Evolutionary conservation across 2,113 vertebrate genomes (phyloP).

Genomic region (Willisornis vidua): DNA sequence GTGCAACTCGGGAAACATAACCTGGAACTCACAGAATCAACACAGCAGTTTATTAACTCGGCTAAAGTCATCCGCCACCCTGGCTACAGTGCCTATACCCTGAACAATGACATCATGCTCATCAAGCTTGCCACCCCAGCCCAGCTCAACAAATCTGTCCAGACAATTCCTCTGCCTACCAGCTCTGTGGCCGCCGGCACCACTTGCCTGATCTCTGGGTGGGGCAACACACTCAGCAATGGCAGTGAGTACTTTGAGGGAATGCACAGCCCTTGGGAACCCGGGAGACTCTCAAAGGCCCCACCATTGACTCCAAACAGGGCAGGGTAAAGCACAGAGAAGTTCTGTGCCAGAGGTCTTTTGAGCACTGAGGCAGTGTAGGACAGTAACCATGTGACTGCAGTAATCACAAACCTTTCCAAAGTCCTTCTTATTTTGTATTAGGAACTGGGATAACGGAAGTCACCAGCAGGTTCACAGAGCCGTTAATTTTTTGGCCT

Average conservation of each 20-base stretch:
- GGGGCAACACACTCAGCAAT: conserved; percentile 82
- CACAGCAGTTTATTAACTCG: not conserved
- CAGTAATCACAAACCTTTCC: no score
- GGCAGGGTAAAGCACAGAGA: no score
- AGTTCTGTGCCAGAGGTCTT: no score
- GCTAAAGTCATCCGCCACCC: conserved; percentile 22
- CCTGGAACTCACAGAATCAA: not conserved
- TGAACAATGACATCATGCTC: conserved; percentile 56
- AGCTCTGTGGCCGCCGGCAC: conserved; percentile 46
- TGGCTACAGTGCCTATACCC: not conserved
- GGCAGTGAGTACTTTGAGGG: conserved; percentile 40
- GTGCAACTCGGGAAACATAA: conserved; percentile 9
- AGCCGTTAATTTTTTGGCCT: not conserved
- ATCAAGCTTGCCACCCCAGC: conserved; percentile 36
- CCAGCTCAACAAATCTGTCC: not conserved
- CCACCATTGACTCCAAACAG: no score
- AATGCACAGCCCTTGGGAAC: not conserved
- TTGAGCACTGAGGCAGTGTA: no score
- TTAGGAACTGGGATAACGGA: not conserved
- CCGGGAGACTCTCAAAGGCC: no score
- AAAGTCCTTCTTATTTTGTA: not conserved
- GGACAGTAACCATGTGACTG: no score
- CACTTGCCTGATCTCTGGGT: conserved; percentile 81
- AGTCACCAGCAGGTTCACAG: not conserved
- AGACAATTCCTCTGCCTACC: not conserved